Percentiles rank a stretch among this genome's conserved stretches.
Evolutionary conservation across 2,113 vertebrate species (phyloP).

Genomic region (Mastomys natalensis): DNA sequence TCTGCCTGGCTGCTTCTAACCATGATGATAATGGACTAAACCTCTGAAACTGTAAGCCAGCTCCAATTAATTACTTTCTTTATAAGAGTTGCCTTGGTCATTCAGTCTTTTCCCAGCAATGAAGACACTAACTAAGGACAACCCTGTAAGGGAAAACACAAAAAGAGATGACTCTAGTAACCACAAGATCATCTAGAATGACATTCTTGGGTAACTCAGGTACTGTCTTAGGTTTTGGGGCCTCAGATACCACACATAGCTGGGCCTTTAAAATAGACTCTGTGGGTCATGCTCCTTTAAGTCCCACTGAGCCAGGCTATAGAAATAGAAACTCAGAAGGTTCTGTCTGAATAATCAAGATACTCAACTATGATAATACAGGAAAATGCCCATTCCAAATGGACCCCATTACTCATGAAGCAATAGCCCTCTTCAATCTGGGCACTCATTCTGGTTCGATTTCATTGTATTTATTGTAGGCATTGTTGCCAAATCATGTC

Average conservation of each 20-base stretch:
- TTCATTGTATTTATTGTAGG: conserved; percentile 22
- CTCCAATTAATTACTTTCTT: no score
- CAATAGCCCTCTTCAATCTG: neutral
- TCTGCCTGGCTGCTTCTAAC: no score
- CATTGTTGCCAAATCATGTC: neutral
- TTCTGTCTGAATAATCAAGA: neutral
- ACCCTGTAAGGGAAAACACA: neutral
- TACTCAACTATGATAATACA: neutral
- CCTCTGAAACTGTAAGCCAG: no score
- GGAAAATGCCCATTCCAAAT: neutral
- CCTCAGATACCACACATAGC: neutral
- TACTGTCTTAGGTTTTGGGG: neutral
- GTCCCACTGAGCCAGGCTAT: neutral
- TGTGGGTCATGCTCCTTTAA: neutral
- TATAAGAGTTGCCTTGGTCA: no score
- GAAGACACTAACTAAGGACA: no score
- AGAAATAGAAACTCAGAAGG: neutral
- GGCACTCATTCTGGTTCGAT: neutral
- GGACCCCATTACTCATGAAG: neutral
- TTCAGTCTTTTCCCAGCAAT: no score
- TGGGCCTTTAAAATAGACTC: neutral
- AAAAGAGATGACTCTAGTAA: neutral
- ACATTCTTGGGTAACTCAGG: neutral
- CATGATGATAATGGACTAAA: no score
- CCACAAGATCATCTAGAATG: neutral